Percentiles rank a stretch among this genome's conserved stretches.
These are phyloP conservation scores for Hucho hucho DNA, from an alignment of 2,113 vertebrate genomes.

Conservation along the genomic window DNA sequence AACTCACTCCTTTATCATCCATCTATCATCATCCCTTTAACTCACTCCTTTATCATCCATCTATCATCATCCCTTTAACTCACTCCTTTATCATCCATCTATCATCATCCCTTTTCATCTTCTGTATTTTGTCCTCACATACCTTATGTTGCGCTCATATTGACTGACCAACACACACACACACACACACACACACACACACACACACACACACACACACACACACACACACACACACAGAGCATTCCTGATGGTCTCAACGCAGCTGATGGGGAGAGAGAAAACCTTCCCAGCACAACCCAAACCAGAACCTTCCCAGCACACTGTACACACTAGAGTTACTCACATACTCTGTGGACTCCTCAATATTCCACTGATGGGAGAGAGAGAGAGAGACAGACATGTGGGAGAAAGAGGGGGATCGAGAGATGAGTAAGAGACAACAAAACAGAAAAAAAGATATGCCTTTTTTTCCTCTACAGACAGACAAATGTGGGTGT, in stretches of 20 bases:
- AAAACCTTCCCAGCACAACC: conserved; percentile 57
- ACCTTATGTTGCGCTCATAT: background rate
- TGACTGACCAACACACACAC: background rate
- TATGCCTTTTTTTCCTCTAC: conserved; percentile 59
- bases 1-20: too few relatives aligned
- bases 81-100: too few relatives aligned
- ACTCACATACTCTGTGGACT: conserved; percentile 97
- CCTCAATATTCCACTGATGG: conserved; percentile 93
- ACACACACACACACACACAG: conserved; percentile 32
- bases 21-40: too few relatives aligned
- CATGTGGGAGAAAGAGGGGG: conserved; percentile 57
- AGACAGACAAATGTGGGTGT: conserved; percentile 71
- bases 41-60: too few relatives aligned
- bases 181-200: background rate
- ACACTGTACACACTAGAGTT: conserved; percentile 76
- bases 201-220: conserved; percentile 20
- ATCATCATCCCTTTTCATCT: too few relatives aligned
- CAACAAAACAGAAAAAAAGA: conserved; percentile 65
- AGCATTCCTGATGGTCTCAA: conserved; percentile 67
- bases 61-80: too few relatives aligned
- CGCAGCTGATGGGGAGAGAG: conserved; percentile 46
- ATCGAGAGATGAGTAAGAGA: conserved; percentile 68
- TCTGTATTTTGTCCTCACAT: too few relatives aligned
- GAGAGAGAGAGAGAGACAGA: conserved; percentile 69
- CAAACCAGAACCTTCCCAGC: conserved; percentile 71